Base-by-base conservation (phyloP, 2,797 vertebrate species). In the Pristis pectinata region DNA sequence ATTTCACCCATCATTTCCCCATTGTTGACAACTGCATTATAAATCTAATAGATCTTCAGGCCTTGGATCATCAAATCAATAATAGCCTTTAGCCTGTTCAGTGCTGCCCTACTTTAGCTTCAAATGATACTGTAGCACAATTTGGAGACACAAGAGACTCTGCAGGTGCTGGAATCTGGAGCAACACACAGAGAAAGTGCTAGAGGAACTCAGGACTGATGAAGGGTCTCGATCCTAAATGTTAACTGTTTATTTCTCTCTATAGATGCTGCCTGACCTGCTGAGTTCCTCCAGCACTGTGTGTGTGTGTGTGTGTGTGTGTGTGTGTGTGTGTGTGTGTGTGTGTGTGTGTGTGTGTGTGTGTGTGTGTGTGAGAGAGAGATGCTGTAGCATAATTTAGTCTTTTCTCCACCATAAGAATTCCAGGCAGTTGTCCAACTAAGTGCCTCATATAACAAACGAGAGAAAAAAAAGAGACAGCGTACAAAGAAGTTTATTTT, bases 71-170 rank as follows among this genome's bases (percentile, higher is more conserved):
- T 67, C 67, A 93, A 67, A 72, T 93, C 91, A 72, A 49, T 93
- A 93, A 37, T 44, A 93, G 37, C 64, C 8, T 93, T 44, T 93
- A 37, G 61, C 91, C 19, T 93, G 41, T n/a, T 67, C 64, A 41
- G 27, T 70, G 37, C 8, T 93, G 59, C 67, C 9, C 24, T 92
- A 93, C 19, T 93, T 93, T 93, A 93, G 22, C 24, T 24, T 93
- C 91, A 93, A 92, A 92, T 92, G 19, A 19, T 59, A 93, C 41
- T 49, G n/a, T n/a, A n/a, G n/a, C n/a, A n/a, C n/a, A n/a, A n/a
- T n/a, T n/a, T n/a, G n/a, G n/a, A n/a, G n/a, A n/a, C n/a, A n/a
- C n/a, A n/a, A n/a, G n/a, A n/a, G n/a, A n/a, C n/a, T n/a, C n/a
- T n/a, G n/a, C n/a, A n/a, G n/a, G n/a, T n/a, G n/a, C n/a, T n/a